Percentiles rank a stretch among this genome's conserved stretches.
These are phyloP conservation scores for Cyprinodon variegatus DNA, from an alignment of 2,113 vertebrate species.

Conservation along the genomic window DNA sequence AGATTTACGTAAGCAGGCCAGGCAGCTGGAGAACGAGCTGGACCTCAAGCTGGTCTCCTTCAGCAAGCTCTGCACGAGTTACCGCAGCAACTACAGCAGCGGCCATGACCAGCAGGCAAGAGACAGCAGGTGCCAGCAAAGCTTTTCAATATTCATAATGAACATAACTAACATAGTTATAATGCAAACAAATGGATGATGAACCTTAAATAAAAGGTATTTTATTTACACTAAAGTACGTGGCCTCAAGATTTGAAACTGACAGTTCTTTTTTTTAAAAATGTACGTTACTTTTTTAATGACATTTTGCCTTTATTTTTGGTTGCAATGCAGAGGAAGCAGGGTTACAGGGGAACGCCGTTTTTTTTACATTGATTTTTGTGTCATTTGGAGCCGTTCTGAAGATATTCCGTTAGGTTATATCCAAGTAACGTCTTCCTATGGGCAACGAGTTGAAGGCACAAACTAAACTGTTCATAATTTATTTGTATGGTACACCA, in stretches of 20 bases:
- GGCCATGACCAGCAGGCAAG: constrained; percentile 33
- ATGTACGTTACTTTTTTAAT: not conserved
- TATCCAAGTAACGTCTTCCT: too few species aligned
- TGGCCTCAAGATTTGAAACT: not conserved
- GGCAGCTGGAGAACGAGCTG: constrained; percentile 96
- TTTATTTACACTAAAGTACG: not conserved
- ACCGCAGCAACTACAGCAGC: constrained; percentile 78
- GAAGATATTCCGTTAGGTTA: too few species aligned
- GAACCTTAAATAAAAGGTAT: not conserved
- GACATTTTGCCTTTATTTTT: not conserved
- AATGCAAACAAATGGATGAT: not conserved
- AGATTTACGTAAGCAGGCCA: constrained; percentile 95
- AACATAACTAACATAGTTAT: not conserved
- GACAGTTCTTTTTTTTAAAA: not conserved
- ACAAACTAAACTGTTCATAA: too few species aligned
- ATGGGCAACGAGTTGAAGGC: too few species aligned
- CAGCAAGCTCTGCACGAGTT: constrained; percentile 97
- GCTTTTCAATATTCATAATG: not conserved
- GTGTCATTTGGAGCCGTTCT: too few species aligned
- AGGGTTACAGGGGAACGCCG: not conserved
- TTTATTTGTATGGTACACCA: too few species aligned
- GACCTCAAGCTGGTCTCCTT: constrained; percentile 97
- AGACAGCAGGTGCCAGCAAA: constrained; percentile 45
- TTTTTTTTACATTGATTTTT: too few species aligned
- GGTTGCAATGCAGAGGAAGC: not conserved